A percentile compares a stretch with the other conserved stretches of the same genome.
Conservation (phyloP, 2,113 vertebrate species). For the Syrrhaptes paradoxus region DNA sequence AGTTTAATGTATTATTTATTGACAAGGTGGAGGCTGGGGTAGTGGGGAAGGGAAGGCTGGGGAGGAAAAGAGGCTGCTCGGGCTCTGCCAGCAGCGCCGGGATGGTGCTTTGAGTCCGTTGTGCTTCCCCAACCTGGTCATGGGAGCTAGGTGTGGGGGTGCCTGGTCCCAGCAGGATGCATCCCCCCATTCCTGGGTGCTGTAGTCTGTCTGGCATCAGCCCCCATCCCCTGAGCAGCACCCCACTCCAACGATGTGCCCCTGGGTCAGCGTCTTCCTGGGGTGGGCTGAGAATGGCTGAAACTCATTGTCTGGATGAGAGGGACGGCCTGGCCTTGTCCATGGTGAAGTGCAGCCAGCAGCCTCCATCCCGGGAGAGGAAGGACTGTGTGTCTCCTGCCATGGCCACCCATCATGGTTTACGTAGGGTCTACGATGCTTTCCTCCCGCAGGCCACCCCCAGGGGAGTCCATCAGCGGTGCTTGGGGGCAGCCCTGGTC, state of each 20-base stretch:
- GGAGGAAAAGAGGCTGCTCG: neutral
- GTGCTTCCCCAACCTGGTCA: neutral
- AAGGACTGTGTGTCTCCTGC: fast-evolving
- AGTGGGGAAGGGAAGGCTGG: neutral
- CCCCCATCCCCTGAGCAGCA: neutral
- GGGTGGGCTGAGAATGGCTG: neutral
- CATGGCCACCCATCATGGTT: fast-evolving
- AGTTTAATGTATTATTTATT: conserved; percentile 48
- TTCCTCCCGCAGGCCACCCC: fast-evolving
- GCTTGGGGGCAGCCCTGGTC: neutral
- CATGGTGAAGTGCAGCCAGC: fast-evolving
- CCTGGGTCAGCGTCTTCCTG: neutral
- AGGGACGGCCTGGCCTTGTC: neutral
- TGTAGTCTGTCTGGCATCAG: neutral
- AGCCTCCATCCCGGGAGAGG: neutral
- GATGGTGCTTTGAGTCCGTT: neutral
- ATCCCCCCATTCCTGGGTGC: neutral
- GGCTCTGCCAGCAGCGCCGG: neutral
- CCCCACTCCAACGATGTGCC: neutral
- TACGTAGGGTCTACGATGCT: neutral
- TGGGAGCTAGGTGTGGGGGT: neutral
- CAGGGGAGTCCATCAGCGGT: fast-evolving
- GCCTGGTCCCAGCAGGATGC: neutral
- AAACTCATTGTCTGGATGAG: fast-evolving
- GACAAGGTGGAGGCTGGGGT: neutral